phyloP scores from a whole-genome alignment of 1,140 invertebrate genomes.

The Atta texana region DNA sequence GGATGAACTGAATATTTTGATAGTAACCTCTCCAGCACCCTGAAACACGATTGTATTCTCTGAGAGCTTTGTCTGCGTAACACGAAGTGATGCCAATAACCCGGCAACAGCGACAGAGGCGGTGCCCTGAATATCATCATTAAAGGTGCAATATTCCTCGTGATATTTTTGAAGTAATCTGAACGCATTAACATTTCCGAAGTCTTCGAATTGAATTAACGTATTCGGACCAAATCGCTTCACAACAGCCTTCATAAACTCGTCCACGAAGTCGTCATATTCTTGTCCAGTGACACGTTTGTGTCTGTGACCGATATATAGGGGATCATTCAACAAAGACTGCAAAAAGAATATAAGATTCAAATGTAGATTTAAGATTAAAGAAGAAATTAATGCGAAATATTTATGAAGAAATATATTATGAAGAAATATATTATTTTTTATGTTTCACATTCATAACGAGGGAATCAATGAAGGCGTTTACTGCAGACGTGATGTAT shows the following conservation, averaged over 20 bases:
- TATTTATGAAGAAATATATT: background rate
- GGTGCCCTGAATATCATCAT: conserved; percentile 98
- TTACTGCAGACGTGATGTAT: background rate
- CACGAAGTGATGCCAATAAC: conserved; percentile 92
- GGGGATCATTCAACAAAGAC: conserved; percentile 93
- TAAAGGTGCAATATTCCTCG: conserved; percentile 95
- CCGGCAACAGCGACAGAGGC: conserved; percentile 96
- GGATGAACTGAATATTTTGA: conserved; percentile 1
- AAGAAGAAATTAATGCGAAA: background rate
- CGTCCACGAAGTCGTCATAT: conserved; percentile 98
- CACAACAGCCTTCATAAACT: conserved; percentile 98
- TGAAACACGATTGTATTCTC: conserved; percentile 96
- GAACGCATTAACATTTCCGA: conserved; percentile 97
- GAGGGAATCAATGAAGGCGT: background rate
- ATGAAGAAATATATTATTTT: background rate
- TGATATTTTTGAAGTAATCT: conserved; percentile 94
- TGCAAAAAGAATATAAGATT: conserved; percentile 78
- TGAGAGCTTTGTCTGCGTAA: conserved; percentile 92
- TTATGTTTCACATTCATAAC: background rate
- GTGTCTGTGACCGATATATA: conserved; percentile 97
- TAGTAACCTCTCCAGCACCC: conserved; percentile 93
- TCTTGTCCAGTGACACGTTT: conserved; percentile 92
- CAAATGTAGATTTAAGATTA: conserved; percentile 3
- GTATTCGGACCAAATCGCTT: conserved; percentile 93
- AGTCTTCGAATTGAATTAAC: conserved; percentile 98